Evolutionary conservation across 2,888 invertebrate genomes (phyloP).

Genomic region (Drosophila emarginata): DNA sequence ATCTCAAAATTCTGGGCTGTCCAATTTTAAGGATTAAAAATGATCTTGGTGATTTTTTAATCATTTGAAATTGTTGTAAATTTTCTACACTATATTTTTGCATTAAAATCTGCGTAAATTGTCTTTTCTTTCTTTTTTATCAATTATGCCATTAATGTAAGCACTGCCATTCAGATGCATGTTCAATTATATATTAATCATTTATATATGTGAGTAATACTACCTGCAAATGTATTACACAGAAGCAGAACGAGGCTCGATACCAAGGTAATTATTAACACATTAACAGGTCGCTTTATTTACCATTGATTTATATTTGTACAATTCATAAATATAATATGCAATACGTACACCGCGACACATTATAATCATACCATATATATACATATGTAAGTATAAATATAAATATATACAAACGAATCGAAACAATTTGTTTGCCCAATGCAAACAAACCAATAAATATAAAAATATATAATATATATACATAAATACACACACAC

Average conservation of each 20-base stretch:
- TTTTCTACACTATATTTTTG: neutral
- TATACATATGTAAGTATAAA: slow-evolving; percentile 18
- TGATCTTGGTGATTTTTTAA: no score
- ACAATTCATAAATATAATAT: slow-evolving; percentile 63
- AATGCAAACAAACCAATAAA: slow-evolving; percentile 60
- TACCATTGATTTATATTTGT: slow-evolving; percentile 65
- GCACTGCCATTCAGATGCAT: neutral
- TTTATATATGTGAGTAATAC: neutral
- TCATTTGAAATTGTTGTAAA: neutral
- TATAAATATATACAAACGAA: slow-evolving; percentile 37
- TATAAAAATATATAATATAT: slow-evolving; percentile 36
- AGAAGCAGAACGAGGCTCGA: neutral
- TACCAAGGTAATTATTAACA: slow-evolving; percentile 59
- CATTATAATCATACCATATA: slow-evolving; percentile 52
- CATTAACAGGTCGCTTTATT: slow-evolving; percentile 58
- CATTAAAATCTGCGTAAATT: neutral
- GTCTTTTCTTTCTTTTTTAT: neutral
- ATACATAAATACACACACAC: neutral
- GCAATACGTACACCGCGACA: slow-evolving; percentile 55
- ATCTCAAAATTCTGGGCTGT: no score
- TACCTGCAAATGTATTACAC: slow-evolving; percentile 1
- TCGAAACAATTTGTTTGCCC: slow-evolving; percentile 55
- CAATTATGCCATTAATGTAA: neutral
- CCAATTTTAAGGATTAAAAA: no score
- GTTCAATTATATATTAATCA: slow-evolving; percentile 18